Conservation (phyloP, 1,140 invertebrate species). For the Heliconius eleuchia region DNA sequence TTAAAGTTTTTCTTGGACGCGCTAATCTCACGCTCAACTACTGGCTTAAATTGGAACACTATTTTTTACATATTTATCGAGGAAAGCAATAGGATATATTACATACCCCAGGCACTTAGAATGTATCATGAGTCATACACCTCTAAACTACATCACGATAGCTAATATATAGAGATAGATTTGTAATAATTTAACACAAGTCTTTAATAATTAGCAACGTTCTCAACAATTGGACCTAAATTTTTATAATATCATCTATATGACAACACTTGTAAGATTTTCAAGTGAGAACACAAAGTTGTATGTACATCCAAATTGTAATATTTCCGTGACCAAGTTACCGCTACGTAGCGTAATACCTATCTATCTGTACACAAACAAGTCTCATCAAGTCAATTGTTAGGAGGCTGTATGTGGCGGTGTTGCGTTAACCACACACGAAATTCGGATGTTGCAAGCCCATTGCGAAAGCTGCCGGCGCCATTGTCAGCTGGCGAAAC, state of each 20-base stretch:
- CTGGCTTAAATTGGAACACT: too few species aligned
- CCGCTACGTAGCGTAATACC: neutral
- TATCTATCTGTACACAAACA: constrained; percentile 1
- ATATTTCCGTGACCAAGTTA: constrained; percentile 1
- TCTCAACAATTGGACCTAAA: neutral
- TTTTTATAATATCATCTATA: neutral
- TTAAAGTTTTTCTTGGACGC: neutral
- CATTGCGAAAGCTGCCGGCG: constrained; percentile 60
- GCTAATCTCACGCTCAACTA: too few species aligned
- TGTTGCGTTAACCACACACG: constrained; percentile 58
- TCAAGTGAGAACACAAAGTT: neutral
- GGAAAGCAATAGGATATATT: too few species aligned
- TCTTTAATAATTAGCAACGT: too few species aligned
- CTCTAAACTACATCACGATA: too few species aligned
- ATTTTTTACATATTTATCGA: too few species aligned
- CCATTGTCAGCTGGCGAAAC: constrained; percentile 75
- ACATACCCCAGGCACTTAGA: too few species aligned
- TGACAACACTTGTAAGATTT: neutral
- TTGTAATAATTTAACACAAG: too few species aligned
- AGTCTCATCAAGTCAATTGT: constrained; percentile 27
- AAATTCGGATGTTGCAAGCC: constrained; percentile 76
- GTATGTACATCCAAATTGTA: neutral
- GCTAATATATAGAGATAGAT: too few species aligned
- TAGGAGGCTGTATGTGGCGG: constrained; percentile 32
- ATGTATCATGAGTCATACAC: too few species aligned